Percentiles rank a stretch among this genome's conserved stretches.
Evolutionary conservation across 2,113 vertebrate genomes (phyloP).

Genomic region (Gallinago paraguaiae): DNA sequence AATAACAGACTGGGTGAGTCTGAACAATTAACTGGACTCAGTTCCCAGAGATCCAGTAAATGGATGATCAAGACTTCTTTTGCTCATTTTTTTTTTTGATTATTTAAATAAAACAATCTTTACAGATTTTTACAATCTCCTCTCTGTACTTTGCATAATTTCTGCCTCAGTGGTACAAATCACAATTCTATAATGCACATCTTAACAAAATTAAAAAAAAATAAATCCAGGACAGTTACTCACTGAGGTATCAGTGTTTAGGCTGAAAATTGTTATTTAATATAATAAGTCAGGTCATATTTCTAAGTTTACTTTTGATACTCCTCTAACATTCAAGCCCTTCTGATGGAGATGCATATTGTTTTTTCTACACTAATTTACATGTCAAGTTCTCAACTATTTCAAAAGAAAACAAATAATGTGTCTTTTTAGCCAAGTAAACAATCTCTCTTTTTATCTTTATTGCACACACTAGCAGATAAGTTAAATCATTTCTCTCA

Average conservation of each 20-base stretch:
- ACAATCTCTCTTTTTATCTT: slow-evolving; percentile 54
- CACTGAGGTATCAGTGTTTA: background rate
- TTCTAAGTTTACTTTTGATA: slow-evolving; percentile 6
- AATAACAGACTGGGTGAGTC: background rate
- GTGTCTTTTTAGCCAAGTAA: background rate
- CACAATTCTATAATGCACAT: background rate
- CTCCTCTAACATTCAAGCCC: background rate
- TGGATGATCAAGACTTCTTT: background rate
- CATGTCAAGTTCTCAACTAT: background rate
- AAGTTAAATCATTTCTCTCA: slow-evolving; percentile 21
- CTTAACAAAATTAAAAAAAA: background rate
- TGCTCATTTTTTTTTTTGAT: background rate
- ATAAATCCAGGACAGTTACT: background rate
- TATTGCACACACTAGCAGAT: slow-evolving; percentile 17
- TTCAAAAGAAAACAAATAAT: slow-evolving; percentile 50
- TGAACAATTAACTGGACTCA: background rate
- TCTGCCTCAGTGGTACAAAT: background rate
- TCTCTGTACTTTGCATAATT: background rate
- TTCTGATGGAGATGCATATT: background rate
- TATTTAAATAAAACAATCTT: background rate
- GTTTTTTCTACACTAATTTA: slow-evolving; percentile 13
- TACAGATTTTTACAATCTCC: background rate
- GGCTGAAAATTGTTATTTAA: background rate
- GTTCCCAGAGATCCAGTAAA: background rate
- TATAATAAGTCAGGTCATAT: background rate